A percentile compares a stretch with the other conserved stretches of the same genome.
These are phyloP conservation scores for Eumaeus atala DNA, from an alignment of 1,140 invertebrate species.

Conservation along the genomic window DNA sequence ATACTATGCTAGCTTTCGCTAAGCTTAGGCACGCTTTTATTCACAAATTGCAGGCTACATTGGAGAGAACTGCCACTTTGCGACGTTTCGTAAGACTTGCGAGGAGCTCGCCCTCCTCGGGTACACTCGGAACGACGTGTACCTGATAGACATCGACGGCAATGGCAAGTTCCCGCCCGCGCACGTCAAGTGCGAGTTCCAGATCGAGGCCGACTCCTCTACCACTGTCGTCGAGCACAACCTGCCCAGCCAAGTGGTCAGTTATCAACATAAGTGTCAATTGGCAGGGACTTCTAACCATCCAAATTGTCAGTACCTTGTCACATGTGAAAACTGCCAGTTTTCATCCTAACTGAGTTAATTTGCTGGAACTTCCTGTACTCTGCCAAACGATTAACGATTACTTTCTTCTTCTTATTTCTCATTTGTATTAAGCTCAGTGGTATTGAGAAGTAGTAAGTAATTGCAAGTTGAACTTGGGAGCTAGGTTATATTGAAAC, in stretches of 20 bases:
- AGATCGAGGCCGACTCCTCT: constrained; percentile 87
- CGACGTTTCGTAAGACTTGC: constrained; percentile 91
- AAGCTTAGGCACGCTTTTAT: neutral
- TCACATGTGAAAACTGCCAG: too few species aligned
- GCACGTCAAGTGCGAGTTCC: constrained; percentile 93
- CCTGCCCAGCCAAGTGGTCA: constrained; percentile 86
- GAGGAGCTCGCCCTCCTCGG: constrained; percentile 91
- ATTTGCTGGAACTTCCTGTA: too few species aligned
- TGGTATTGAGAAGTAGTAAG: too few species aligned
- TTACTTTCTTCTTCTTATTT: too few species aligned
- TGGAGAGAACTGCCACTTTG: constrained; percentile 95
- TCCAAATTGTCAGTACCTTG: too few species aligned
- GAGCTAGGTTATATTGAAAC: too few species aligned
- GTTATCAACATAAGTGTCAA: constrained; percentile 14
- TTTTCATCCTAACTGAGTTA: too few species aligned
- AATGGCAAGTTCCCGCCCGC: constrained; percentile 93
- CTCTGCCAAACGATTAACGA: too few species aligned
- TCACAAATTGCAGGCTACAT: constrained; percentile 76
- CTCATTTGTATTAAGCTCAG: too few species aligned
- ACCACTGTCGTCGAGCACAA: constrained; percentile 95
- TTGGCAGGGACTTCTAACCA: too few species aligned
- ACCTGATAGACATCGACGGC: constrained; percentile 93
- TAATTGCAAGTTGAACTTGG: too few species aligned
- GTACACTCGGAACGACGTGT: constrained; percentile 90
- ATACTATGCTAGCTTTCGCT: neutral